Percentiles rank a stretch among this genome's conserved stretches.
Conservation (phyloP, 2,888 invertebrate genomes). For the Euproctis similis region DNA sequence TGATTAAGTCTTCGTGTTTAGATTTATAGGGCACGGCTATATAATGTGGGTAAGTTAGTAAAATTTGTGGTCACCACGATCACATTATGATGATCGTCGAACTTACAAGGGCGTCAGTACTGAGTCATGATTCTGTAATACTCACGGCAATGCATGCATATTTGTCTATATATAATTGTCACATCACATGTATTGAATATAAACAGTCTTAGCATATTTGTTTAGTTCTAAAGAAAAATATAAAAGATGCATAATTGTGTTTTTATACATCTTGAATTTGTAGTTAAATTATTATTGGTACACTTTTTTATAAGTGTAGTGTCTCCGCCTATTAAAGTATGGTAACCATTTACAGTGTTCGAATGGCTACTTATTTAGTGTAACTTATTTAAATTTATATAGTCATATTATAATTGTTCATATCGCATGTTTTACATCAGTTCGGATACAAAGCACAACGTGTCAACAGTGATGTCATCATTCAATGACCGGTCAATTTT, state of each 20-base stretch:
- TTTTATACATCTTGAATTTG: conserved; percentile 69
- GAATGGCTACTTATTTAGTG: conserved; percentile 69
- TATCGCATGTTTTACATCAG: conserved; percentile 34
- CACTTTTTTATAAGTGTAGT: conserved; percentile 68
- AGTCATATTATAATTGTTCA: conserved; percentile 55
- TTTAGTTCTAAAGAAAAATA: conserved; percentile 68
- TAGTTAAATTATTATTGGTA: conserved; percentile 72
- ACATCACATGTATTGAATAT: conserved; percentile 58
- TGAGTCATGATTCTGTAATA: conserved; percentile 46
- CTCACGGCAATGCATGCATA: conserved; percentile 52
- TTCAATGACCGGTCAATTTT: too few species aligned
- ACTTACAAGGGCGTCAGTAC: conserved; percentile 25
- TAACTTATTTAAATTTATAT: conserved; percentile 65
- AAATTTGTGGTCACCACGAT: too few species aligned
- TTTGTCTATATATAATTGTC: too few species aligned
- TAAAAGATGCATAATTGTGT: conserved; percentile 68
- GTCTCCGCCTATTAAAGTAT: conserved; percentile 74
- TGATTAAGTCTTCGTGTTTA: conserved; percentile 17
- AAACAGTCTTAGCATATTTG: conserved; percentile 47
- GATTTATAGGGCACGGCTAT: conserved; percentile 21
- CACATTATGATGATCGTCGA: conserved; percentile 26
- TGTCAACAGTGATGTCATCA: conserved; percentile 15
- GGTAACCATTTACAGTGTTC: conserved; percentile 66
- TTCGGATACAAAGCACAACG: conserved; percentile 16
- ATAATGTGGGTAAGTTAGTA: conserved; percentile 13